phyloP scores from a whole-genome alignment of 53 echinoderm and acorn worm genomes.

The Glandiceps talaboti region DNA sequence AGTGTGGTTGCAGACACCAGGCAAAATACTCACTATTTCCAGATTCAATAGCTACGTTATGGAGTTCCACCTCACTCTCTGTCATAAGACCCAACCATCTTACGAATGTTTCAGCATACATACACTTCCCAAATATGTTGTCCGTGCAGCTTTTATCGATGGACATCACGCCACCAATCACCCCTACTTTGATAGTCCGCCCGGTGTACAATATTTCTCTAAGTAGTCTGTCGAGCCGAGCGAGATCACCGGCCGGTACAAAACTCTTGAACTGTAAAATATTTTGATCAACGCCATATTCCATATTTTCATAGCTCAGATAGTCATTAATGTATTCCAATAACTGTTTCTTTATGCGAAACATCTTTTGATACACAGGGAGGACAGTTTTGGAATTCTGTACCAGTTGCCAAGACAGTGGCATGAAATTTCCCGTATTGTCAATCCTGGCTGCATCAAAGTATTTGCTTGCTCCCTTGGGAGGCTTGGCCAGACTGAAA shows the following conservation, averaged over 20 bases:
- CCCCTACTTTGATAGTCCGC: conserved; percentile 43
- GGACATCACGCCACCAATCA: conserved; percentile 42
- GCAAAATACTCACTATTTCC: conserved; percentile 59
- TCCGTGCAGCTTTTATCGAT: conserved; percentile 21
- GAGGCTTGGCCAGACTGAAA: neutral
- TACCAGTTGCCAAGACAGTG: neutral
- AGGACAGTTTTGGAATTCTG: neutral
- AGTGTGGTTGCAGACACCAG: conserved; percentile 58
- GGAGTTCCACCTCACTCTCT: conserved; percentile 36
- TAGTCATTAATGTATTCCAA: neutral
- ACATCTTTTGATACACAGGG: neutral
- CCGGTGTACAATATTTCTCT: conserved; percentile 57
- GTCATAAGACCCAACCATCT: conserved; percentile 42
- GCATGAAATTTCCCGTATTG: neutral
- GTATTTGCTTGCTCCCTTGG: neutral
- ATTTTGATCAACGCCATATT: conserved; percentile 11
- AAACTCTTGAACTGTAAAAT: conserved; percentile 62
- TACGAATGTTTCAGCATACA: conserved; percentile 39
- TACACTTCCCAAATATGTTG: neutral
- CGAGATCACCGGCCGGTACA: conserved; percentile 31
- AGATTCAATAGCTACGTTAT: conserved; percentile 40
- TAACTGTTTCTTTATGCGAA: neutral
- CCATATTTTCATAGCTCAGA: neutral
- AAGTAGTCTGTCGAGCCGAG: conserved; percentile 22
- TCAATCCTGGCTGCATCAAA: neutral